Conservation (phyloP, 1,140 invertebrate species). For the Lepeophtheirus salmonis region DNA sequence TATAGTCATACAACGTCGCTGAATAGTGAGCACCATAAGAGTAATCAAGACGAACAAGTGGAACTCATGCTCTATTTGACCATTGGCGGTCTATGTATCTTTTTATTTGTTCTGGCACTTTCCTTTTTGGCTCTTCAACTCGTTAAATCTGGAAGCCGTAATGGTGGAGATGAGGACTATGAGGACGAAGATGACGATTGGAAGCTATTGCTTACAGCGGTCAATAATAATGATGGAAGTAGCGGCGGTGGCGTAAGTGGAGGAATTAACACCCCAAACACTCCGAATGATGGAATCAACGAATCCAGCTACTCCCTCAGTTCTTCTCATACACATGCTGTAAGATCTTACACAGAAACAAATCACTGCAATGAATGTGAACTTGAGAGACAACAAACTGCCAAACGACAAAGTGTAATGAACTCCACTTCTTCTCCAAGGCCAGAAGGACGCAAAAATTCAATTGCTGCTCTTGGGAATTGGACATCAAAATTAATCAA, state of each 20-base stretch:
- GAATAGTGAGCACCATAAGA: neutral
- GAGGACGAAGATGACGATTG: neutral
- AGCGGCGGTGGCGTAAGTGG: too few relatives aligned
- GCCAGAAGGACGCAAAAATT: neutral
- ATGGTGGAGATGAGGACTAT: neutral
- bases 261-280: too few relatives aligned
- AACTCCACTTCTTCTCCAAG: neutral
- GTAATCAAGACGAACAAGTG: neutral
- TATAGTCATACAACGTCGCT: neutral
- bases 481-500: neutral
- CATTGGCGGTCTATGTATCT: neutral
- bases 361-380: neutral
- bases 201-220: neutral
- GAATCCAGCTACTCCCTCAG: too few relatives aligned
- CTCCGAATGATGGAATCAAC: too few relatives aligned
- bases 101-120: neutral
- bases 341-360: neutral
- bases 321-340: neutral
- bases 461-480: neutral
- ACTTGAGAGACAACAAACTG: neutral
- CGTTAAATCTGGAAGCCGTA: neutral
- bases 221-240: neutral
- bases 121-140: too few relatives aligned
- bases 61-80: neutral
- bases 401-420: neutral